phyloP scores from a whole-genome alignment of 2,797 vertebrate genomes.

The Sciurus vulgaris region DNA sequence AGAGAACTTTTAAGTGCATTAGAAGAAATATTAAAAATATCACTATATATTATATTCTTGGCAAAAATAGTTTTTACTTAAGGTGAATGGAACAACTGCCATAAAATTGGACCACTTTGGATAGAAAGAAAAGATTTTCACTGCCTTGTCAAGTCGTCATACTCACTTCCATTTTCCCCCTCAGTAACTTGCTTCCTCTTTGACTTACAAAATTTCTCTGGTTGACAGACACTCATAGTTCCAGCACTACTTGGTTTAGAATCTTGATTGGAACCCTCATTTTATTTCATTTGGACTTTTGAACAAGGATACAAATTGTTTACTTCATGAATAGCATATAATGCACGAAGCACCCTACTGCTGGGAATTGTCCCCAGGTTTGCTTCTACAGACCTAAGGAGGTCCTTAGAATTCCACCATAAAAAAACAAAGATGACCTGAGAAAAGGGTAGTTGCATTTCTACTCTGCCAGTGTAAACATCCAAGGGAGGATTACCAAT shows the following conservation, averaged over 20 bases:
- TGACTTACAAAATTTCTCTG: conserved; percentile 35
- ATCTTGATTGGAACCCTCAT: conserved; percentile 11
- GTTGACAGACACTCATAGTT: not conserved
- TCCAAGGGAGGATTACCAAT: not conserved
- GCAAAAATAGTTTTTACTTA: conserved; percentile 2
- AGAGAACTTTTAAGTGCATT: not conserved
- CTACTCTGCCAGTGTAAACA: not conserved
- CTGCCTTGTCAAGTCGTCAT: not conserved
- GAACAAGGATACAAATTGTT: conserved; percentile 56
- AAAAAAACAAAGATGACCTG: not conserved
- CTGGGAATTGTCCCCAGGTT: not conserved
- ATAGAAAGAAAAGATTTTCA: conserved; percentile 25
- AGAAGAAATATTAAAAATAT: not conserved
- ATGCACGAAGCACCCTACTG: not conserved
- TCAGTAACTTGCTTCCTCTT: conserved; percentile 32
- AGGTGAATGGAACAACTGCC: conserved; percentile 5
- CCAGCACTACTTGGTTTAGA: conserved; percentile 47
- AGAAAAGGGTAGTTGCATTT: not conserved
- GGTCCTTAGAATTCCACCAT: not conserved
- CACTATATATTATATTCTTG: not conserved
- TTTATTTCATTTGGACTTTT: conserved; percentile 61
- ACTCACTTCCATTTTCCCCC: not conserved
- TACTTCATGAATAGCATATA: conserved; percentile 52
- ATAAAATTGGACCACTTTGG: not conserved
- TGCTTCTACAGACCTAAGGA: not conserved